Conservation (phyloP, 64 coral and sea anemone genomes). For the Pocillopora damicornis region DNA sequence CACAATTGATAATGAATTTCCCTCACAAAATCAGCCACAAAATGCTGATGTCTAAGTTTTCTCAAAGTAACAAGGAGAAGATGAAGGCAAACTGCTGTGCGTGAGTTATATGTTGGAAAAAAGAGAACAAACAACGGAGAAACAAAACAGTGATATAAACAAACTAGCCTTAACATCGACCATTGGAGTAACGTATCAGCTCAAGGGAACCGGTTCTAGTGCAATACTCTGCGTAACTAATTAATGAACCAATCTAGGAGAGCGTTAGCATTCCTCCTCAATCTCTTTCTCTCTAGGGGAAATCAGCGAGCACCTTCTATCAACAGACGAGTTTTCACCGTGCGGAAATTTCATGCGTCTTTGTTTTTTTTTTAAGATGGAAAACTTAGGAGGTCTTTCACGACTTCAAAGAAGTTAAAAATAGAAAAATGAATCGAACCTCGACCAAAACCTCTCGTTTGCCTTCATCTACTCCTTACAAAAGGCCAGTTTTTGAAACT, state of each 20-base stretch:
- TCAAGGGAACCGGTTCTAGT: not conserved
- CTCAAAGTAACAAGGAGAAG: constrained; percentile 40
- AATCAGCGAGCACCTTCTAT: no score
- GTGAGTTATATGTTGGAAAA: not conserved
- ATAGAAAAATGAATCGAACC: not conserved
- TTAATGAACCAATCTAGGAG: not conserved
- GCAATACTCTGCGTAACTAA: not conserved
- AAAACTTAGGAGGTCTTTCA: no score
- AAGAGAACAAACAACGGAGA: not conserved
- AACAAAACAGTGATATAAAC: no score
- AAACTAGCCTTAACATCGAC: no score
- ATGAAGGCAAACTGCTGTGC: not conserved
- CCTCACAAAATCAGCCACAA: constrained; percentile 9
- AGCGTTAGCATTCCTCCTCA: no score
- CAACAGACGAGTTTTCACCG: no score
- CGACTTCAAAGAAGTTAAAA: no score
- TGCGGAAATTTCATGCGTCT: no score
- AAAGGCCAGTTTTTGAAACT: constrained; percentile 26
- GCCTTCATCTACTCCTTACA: not conserved
- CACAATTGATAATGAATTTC: constrained; percentile 13
- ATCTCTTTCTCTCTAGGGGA: no score
- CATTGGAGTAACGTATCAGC: not conserved
- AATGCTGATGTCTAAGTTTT: constrained; percentile 39
- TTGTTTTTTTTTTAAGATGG: no score
- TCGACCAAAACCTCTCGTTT: not conserved